Evolutionary conservation across 2,113 vertebrate species (phyloP).

Genomic region (Aegotheles bennettii): DNA sequence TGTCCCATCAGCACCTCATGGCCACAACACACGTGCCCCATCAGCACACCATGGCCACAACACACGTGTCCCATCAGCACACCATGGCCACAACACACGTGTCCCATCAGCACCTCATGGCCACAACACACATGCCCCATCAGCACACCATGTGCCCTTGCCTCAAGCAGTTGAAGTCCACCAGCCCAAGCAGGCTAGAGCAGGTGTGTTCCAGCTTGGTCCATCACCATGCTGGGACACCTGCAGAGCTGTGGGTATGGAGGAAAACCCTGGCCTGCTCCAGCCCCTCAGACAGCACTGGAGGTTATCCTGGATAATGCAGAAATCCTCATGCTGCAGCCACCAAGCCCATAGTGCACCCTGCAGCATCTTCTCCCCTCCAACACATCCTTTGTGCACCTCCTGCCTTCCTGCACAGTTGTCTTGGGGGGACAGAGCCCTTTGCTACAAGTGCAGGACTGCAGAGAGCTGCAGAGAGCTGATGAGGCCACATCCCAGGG

Average conservation of each 20-base stretch:
- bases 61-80: too few relatives aligned
- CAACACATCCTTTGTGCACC: fast-evolving
- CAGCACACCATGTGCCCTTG: background rate
- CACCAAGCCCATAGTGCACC: fast-evolving
- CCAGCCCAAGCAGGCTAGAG: background rate
- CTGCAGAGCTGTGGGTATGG: background rate
- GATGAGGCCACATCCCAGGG: background rate
- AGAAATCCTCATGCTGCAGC: background rate
- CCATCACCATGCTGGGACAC: background rate
- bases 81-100: too few relatives aligned
- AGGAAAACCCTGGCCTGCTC: background rate
- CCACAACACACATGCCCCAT: too few relatives aligned
- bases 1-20: too few relatives aligned
- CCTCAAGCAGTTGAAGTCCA: background rate
- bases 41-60: background rate
- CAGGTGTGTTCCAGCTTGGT: background rate
- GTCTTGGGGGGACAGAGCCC: background rate
- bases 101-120: too few relatives aligned
- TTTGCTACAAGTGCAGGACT: background rate
- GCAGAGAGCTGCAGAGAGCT: background rate
- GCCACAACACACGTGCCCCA: too few relatives aligned
- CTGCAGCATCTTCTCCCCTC: background rate
- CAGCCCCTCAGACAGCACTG: background rate
- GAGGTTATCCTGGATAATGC: background rate
- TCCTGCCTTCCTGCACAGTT: background rate